phyloP scores from a whole-genome alignment of 2,113 vertebrate genomes.

The Micronycteris hirsuta region DNA sequence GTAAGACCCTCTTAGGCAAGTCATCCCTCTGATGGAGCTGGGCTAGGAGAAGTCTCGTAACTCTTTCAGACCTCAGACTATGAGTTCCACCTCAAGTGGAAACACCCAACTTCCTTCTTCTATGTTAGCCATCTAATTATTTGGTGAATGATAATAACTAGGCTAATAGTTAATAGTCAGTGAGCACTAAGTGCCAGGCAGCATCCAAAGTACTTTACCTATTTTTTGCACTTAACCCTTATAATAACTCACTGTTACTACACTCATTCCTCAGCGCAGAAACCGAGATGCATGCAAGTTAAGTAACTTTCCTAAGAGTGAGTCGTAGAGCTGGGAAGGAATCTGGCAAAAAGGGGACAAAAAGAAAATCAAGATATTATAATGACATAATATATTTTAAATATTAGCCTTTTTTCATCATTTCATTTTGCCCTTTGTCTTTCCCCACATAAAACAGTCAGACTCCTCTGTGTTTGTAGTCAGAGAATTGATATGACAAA shows the following conservation, averaged over 20 bases:
- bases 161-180: neutral
- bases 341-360: neutral
- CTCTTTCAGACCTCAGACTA: neutral
- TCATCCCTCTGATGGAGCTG: neutral
- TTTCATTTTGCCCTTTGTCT: neutral
- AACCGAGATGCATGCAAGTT: neutral
- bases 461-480: neutral
- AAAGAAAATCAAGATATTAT: neutral
- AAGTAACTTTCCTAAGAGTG: neutral
- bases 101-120: constrained; percentile 10
- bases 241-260: neutral
- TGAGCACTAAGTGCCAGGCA: neutral
- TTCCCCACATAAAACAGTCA: neutral
- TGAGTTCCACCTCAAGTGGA: neutral
- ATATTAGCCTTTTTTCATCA: neutral
- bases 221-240: neutral
- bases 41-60: neutral
- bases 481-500: neutral
- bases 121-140: constrained; percentile 12
- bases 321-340: neutral
- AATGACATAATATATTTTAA: neutral
- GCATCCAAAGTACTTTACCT: neutral
- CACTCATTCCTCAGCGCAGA: neutral
- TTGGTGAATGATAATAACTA: constrained; percentile 33
- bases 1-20: neutral